Evolutionary conservation across 2,113 vertebrate species (phyloP).

Genomic region (Cyprinodon tularosa): DNA sequence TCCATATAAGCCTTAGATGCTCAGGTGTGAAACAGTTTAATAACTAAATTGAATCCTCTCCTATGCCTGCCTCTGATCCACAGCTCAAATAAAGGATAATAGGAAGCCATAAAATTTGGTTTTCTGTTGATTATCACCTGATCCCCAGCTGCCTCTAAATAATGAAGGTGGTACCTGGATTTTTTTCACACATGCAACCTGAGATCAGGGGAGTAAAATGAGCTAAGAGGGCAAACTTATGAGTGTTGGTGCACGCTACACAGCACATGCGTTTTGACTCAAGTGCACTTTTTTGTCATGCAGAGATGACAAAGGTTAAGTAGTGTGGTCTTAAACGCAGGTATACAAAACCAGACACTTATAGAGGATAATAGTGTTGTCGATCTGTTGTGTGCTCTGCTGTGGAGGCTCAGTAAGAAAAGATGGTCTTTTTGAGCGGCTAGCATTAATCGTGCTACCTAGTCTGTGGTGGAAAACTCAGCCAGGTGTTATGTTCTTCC

Average conservation of each 20-base stretch:
- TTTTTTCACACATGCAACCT: conserved; percentile 84
- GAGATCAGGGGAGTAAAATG: conserved; percentile 81
- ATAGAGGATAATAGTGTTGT: conserved; percentile 49
- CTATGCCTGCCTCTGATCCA: conserved; percentile 31
- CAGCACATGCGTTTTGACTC: conserved; percentile 28
- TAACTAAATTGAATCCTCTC: conserved; percentile 11
- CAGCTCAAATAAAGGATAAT: conserved; percentile 21
- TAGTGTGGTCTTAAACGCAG: conserved; percentile 11
- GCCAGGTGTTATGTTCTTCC: conserved; percentile 41
- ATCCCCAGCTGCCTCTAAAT: conserved; percentile 84
- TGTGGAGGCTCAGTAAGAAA: conserved; percentile 49
- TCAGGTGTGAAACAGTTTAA: conserved; percentile 16
- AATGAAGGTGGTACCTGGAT: conserved; percentile 81
- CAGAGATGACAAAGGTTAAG: conserved; percentile 47
- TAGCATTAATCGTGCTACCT: conserved; percentile 41
- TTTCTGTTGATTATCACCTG: conserved; percentile 80
- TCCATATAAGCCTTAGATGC: conserved; percentile 1
- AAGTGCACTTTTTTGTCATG: conserved; percentile 23
- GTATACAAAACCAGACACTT: conserved; percentile 18
- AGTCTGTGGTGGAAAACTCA: conserved; percentile 32
- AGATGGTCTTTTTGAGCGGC: conserved; percentile 60
- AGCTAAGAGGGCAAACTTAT: conserved; percentile 48
- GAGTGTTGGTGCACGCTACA: conserved; percentile 12
- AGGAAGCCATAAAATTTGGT: conserved; percentile 65
- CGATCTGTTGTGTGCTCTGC: conserved; percentile 65